phyloP scores from a whole-genome alignment of 2,113 vertebrate species.

The Solenodon paradoxus region DNA sequence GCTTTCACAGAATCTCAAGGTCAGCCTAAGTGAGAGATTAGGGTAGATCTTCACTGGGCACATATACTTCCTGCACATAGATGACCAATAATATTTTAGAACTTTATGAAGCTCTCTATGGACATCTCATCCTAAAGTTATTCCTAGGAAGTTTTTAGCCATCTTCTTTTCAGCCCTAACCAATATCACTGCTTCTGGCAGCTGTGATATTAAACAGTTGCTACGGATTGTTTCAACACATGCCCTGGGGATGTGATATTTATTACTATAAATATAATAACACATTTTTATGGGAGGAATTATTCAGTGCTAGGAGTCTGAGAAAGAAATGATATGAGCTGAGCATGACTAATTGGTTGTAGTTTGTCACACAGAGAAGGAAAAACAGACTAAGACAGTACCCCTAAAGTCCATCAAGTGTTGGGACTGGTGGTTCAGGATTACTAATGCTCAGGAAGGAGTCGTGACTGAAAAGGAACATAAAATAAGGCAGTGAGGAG shows the following conservation, averaged over 20 bases:
- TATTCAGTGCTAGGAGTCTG: background rate
- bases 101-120: background rate
- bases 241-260: background rate
- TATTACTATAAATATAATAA: slow-evolving; percentile 15
- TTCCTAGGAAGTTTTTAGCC: background rate
- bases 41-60: background rate
- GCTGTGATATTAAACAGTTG: background rate
- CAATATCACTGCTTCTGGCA: background rate
- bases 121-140: background rate
- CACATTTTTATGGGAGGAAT: background rate
- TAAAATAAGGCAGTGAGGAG: background rate
- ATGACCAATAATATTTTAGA: background rate
- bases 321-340: background rate
- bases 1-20: background rate
- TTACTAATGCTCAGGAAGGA: background rate
- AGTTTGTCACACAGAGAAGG: background rate
- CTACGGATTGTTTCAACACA: background rate
- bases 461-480: background rate
- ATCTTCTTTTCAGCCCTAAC: background rate
- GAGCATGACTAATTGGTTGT: background rate
- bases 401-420: background rate
- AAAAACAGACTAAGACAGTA: background rate
- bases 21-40: background rate
- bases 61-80: background rate
- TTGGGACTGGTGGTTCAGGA: background rate